These are phyloP conservation scores for Onthophagus sagittarius DNA, from an alignment of 2,888 invertebrate species.

Conservation along the genomic window DNA sequence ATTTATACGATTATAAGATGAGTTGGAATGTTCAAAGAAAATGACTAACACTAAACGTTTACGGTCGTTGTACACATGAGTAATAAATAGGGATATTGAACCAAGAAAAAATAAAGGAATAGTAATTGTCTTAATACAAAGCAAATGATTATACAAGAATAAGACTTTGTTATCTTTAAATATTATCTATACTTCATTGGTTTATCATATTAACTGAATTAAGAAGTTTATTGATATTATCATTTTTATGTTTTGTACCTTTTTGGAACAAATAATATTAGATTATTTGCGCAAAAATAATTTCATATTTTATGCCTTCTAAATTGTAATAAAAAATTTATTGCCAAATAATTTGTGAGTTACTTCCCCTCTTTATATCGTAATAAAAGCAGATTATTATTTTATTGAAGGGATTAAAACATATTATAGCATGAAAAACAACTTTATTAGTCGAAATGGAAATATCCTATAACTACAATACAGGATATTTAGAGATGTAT, in stretches of 20 bases:
- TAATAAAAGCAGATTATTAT: background rate
- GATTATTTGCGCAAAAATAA: background rate
- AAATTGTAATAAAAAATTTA: background rate
- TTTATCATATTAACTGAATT: background rate
- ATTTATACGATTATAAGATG: background rate
- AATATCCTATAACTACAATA: no score
- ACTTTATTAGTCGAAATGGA: no score
- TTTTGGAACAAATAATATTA: no score
- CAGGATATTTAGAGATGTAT: no score
- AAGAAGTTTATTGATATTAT: no score
- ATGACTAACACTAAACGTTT: background rate
- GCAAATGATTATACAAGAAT: no score
- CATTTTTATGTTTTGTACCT: no score
- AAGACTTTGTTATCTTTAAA: background rate
- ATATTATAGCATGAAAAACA: no score
- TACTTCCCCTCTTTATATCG: background rate
- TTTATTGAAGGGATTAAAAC: background rate
- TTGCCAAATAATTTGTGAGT: background rate
- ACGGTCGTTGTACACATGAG: background rate
- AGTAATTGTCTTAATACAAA: no score
- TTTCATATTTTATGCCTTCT: background rate
- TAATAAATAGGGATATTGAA: background rate
- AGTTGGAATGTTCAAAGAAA: background rate
- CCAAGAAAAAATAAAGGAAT: no score
- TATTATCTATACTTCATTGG: background rate